Evolutionary conservation across 2,888 invertebrate genomes (phyloP), one percentile per base, ranked within the genome.

Genomic region (Lymantria dispar): DNA sequence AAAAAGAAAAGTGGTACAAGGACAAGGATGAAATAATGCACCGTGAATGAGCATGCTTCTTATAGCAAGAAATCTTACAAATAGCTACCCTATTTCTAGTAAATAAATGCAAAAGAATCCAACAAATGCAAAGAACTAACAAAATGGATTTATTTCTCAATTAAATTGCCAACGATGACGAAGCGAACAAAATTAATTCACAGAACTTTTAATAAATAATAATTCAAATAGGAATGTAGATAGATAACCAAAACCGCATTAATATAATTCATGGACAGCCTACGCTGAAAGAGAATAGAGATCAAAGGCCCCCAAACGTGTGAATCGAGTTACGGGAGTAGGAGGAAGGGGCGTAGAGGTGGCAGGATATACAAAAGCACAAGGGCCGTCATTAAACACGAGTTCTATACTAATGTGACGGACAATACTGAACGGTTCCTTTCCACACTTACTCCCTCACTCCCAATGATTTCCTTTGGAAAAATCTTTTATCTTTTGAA

Each of bases 221-320:
- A 9, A 9, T 14, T 12, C 14, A 42, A 22, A 22, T 38, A 38
- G n/a, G 7, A 50, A 33, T 44, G 7, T 7, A n/a, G 33, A 11
- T 7, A n/a, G 33, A 11, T 13, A 22, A 31, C 8, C 22, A 14
- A 50, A 50, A 41, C 47, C 45, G 22, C 38, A 41, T 36, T 64
- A 60, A 63, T 60, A 66, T 63, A 67, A 72, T 70, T 66, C 74
- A 72, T 74, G 63, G 74, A 54, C 70, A 69, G 58, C 47, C 58
- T 68, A 68, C 64, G 59, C 65, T 70, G 72, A 75, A 78, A 72
- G 66, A 70, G 63, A 63, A 69, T 62, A 52, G 62, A 78, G 78
- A 84, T 85, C 85, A 84, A 85, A 83, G 78, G 69, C 58, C 54
- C 60, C 60, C 60, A 71, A 77, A 82, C 74, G 80, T 84, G 83